These are phyloP conservation scores for Phymatocera aterrima DNA, from an alignment of 2,888 invertebrate species.

Conservation along the genomic window DNA sequence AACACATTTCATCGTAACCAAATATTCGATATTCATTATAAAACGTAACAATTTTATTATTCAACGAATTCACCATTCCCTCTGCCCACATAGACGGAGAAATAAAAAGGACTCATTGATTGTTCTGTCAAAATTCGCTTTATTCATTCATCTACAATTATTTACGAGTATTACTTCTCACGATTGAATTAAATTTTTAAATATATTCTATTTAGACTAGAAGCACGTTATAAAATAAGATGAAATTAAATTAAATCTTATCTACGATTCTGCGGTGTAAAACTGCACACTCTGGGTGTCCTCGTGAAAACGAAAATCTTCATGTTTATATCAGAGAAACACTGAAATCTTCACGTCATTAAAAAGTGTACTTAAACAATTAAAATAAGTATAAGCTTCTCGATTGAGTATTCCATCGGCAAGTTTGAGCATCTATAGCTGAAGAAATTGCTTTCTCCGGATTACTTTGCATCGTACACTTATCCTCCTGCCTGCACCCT, in stretches of 20 bases:
- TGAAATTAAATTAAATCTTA: slow-evolving; percentile 5
- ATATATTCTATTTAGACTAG: slow-evolving; percentile 31
- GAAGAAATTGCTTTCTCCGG: slow-evolving; percentile 1
- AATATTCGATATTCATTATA: no score
- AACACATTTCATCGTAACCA: background rate
- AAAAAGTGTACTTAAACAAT: no score
- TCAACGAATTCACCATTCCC: background rate
- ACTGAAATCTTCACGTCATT: background rate
- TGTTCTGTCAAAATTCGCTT: background rate
- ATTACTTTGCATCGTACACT: background rate
- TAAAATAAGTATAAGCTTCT: slow-evolving; percentile 5
- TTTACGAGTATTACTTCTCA: slow-evolving; percentile 17
- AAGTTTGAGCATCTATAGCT: slow-evolving; percentile 38
- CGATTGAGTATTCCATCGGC: slow-evolving; percentile 35
- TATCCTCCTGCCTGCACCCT: background rate
- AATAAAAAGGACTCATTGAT: background rate
- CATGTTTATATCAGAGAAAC: background rate
- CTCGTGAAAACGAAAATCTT: background rate
- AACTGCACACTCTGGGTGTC: background rate
- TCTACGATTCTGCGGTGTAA: background rate
- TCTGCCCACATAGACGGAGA: background rate
- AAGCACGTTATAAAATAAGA: slow-evolving; percentile 23
- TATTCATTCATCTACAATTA: slow-evolving; percentile 18
- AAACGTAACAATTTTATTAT: background rate
- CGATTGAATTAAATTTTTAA: background rate